Evolutionary conservation across 2,797 vertebrate species (phyloP), one percentile per base, ranked within the genome.

Genomic region (Microctenopoma steveboyesi): DNA sequence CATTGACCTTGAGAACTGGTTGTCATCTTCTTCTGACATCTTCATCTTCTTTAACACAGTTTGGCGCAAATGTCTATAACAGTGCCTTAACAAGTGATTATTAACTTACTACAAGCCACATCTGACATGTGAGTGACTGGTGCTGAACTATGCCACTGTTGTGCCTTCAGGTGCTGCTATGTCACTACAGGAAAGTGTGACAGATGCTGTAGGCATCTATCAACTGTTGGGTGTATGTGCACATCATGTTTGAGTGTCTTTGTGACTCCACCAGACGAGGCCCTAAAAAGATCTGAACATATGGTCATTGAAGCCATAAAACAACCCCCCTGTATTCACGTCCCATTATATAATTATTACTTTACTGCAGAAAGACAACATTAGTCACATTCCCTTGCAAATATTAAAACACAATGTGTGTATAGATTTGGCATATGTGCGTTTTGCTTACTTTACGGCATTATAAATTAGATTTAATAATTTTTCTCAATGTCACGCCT

Each of bases 151-250:
- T 65, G 37, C 69, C 47, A 52, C n/a, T 48, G n/a, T 50, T 40
- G 28, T 50, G 57, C 47, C 49, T 62, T 64, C 49, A 53, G 42
- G 63, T 68, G 28, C 49, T 48, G 64, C 76, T 27, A 22, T 54
- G 49, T 78, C 76, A 64, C 43, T 39, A 45, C 61, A 62, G 56
- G 33, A 64, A 51, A 53, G 35, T 52, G 40, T 58, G 69, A 85
- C 86, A 82, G 79, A 84, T 85, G 77, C 82, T 39, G n/a, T 0
- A 14, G 60, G 64, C 47, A 53, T 74, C 15, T 4, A 76, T 46
- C 74, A 69, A 61, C 77, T 79, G 78, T 76, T 76, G 49, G 56
- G 58, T 51, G 59, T 66, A 64, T 69, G 56, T 60, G 72, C 40
- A 70, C 0, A 11, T 63, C 57, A 56, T 48, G 60, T 65, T 74